Percentiles rank a stretch among this genome's conserved stretches.
phyloP scores from a whole-genome alignment of 2,797 vertebrate species.

The Pseudochirops cupreus region DNA sequence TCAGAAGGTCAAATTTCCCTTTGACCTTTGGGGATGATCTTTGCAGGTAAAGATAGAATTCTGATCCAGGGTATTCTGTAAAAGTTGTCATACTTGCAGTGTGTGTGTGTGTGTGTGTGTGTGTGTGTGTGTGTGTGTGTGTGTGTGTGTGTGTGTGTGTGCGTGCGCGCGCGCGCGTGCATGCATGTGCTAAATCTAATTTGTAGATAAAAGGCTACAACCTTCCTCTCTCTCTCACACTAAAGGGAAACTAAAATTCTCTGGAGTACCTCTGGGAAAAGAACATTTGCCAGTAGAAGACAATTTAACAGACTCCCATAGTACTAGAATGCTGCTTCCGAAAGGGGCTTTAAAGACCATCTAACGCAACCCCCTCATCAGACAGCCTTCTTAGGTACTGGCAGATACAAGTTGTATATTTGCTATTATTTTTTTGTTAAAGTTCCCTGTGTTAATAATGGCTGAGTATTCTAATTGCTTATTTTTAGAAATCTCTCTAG shows the following conservation, averaged over 20 bases:
- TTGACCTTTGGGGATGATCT: background rate
- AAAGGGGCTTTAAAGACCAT: background rate
- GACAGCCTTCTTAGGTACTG: slow-evolving; percentile 70
- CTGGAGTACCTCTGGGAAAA: slow-evolving; percentile 36
- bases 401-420: slow-evolving; percentile 70
- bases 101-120: background rate
- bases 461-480: slow-evolving; percentile 79
- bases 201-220: slow-evolving; percentile 42
- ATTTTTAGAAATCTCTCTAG: slow-evolving; percentile 87
- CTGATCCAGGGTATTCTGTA: background rate
- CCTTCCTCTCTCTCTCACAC: background rate
- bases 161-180: too few relatives aligned
- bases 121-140: background rate
- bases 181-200: background rate
- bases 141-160: background rate
- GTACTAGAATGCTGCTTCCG: background rate
- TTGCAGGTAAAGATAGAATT: background rate
- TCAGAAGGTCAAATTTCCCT: slow-evolving; percentile 20
- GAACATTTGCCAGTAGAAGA: slow-evolving; percentile 65
- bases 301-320: slow-evolving; percentile 54
- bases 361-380: background rate
- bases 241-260: slow-evolving; percentile 47
- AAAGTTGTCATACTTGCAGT: slow-evolving; percentile 5
- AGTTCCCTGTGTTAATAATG: slow-evolving; percentile 78
- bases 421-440: slow-evolving; percentile 64